Base-by-base conservation (phyloP, 2,888 invertebrate species). In the Pseudeuparius sepicola region DNA sequence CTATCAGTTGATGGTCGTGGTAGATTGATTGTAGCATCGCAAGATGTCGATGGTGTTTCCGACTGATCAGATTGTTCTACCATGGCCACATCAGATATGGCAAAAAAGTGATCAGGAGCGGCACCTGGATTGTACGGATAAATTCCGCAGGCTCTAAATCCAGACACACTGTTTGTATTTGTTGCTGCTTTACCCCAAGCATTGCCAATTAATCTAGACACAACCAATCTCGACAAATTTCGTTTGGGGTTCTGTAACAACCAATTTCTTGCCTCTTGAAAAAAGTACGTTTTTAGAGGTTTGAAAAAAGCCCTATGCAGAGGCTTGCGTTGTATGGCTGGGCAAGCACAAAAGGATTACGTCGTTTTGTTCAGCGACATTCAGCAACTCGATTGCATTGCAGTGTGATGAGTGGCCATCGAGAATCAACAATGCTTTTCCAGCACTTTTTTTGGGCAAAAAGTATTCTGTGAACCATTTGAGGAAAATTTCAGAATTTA, bases 391-490 rank as follows among this genome's bases (percentile, higher is more conserved):
- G 10, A 34, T 34, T 5, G 34, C 36, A 17, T 36, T 48, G 7
- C 24, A 40, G 40, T 54, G 52, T 11, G 52, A 48, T n/a, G 47
- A 10, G 33, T 53, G 52, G 3, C 53, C 53, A 42, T 57, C 54
- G 6, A 56, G 31, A 32, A 54, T 41, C 12, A 57, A 29, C 6
- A 55, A 7, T 11, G 46, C 44, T 40, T 42, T 51, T 25, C 53
- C 53, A 3, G 35, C 16, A 10, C 47, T 46, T 42, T 56, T 56
- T 20, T 45, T 33, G 2, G 52, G 53, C 11, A 52, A 4, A 39
- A 56, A 57, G 32, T 34, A 34, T 5, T 36, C 15, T 17, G 18
- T 9, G 14, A 42, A 17, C 41, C 44, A 44, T 16, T 29, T 17
- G 14, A 34, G 29, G 32, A 47, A 47, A 14, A 48, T 40, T 14